Base-by-base conservation (phyloP, 2,113 vertebrate species). In the Oncorhynchus clarkii region DNA sequence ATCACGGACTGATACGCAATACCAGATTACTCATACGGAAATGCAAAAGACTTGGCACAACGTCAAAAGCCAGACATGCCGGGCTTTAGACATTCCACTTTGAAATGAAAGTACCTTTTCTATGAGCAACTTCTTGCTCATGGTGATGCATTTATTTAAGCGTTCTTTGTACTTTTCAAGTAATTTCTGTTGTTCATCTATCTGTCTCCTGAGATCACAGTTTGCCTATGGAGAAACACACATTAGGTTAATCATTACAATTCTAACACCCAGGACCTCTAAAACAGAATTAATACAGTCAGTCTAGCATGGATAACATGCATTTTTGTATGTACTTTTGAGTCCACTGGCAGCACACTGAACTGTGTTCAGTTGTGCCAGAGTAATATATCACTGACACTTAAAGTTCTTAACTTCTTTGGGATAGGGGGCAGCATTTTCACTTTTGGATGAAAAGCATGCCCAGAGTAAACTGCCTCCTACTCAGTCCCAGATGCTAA, bases 141-240 rank as follows among this genome's bases (percentile, higher is more conserved):
- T 99, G 77, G 96, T 97, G 93, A 99, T 99, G 88, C 98, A 99
- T 90, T 99, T 99, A 93, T 99, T 99, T 94, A 99, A 95, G 78
- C 97, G 96, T 92, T 99, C 98, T 90, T 99, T 99, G 80, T 97
- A 99, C 92, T 99, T 99, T 96, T 99, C 98, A 95, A 99, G 97
- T 95, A 99, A 91, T 92, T 99, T 99, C 93, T 99, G 98, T 93
- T 99, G 98, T 93, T 99, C 98, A 78, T 99, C 98, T 95, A 99
- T 98, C 91, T 99, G 98, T 93, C 97, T 94, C 93, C 98, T 96
- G 93, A 99, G 95, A 95, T 99, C 98, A 96, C 98, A 99, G 92
- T 99, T 99, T 91, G 97, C 96, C 98, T 99, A 80, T 20, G 14
- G 75, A 84, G 79, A 73, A 68, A 51, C 67, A 74, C 24, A 70